Base-by-base conservation (phyloP, 2,888 invertebrate genomes). In the Lydus trimaculatus region DNA sequence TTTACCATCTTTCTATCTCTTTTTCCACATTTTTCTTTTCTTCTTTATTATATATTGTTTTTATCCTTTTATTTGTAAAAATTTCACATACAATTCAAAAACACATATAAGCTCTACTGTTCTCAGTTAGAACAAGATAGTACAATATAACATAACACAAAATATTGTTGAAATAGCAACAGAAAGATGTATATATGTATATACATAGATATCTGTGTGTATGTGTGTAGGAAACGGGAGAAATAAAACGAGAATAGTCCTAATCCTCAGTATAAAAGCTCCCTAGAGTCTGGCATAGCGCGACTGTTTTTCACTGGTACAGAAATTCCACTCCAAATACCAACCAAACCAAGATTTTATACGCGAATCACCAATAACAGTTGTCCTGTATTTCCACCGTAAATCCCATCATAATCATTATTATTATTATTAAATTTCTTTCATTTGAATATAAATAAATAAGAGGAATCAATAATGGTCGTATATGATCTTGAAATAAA, bases 371-470 rank as follows among this genome's bases (percentile, higher is more conserved):
- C 80, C 79, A 81, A 80, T 79, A 78, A 78, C 78, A 79, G 67
- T 73, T 71, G 69, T 76, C 74, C 72, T 58, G 59, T 43, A 62
- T 56, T 74, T 71, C 71, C 60, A 71, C 73, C 76, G 77, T 79
- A 79, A 79, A 80, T 74, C 76, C 65, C 73, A 66, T 70, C 77
- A 76, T 76, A 71, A 67, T 71, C 77, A 76, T 78, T 78, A 79
- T 79, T 77, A 79, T 79, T 79, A 75, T 77, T 78, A 76, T 80
- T 79, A 79, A 79, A n/a, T n/a, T n/a, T n/a, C n/a, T n/a, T n/a
- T n/a, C n/a, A n/a, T n/a, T n/a, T 31, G 15, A 13, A 5, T 60
- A 11, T 17, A 31, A 28, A 31, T 3, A 13, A 13, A n/a, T 8
- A 20, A 31, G 11, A 20, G 20, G 13, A 15, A 31, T 31, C 20